Base-by-base conservation (phyloP, 2,888 invertebrate species). In the Drosophila sordidula region DNA sequence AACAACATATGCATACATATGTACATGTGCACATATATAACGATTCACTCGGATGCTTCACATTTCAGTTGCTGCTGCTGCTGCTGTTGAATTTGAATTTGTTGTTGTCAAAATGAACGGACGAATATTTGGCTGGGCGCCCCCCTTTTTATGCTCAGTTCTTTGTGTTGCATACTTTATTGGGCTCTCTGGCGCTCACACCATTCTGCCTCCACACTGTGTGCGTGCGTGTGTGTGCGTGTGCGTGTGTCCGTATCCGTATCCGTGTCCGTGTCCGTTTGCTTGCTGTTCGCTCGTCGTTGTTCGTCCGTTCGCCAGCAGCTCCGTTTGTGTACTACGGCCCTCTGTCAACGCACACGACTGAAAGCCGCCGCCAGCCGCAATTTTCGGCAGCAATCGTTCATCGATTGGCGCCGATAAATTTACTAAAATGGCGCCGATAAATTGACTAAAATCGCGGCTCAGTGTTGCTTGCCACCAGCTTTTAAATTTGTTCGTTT, bases 81-180 rank as follows among this genome's bases (percentile, higher is more conserved):
- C 41, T 58, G 52, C 45, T 44, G 51, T 22, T 41, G n/a, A 26
- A 11, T 9, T 32, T 57, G 11, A 47, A 46, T 41, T 67, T 44
- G 38, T 42, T 72, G 59, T 59, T 59, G 46, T 34, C 47, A 58
- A 45, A 56, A 52, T 34, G 39, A 50, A 25, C 42, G 67, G 74
- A 61, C 74, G 57, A 57, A 59, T 65, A 61, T 54, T 57, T 61
- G 4, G 66, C 49, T 57, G 41, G 29, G 41, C 51, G 36, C 22
- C 38, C 44, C 41, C 12, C 12, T 49, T 51, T 34, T 49, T 51
- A 52, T 56, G 58, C 58, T 52, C 52, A 25, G 45, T 34, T 42
- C 62, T 54, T 70, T 65, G 63, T 70, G 54, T 70, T 70, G 78
- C 80, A 75, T 79, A 82, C 83, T 75, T 82, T 67, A 11, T 42